phyloP scores from a whole-genome alignment of 1,140 invertebrate genomes.

The Drosophila mauritiana region DNA sequence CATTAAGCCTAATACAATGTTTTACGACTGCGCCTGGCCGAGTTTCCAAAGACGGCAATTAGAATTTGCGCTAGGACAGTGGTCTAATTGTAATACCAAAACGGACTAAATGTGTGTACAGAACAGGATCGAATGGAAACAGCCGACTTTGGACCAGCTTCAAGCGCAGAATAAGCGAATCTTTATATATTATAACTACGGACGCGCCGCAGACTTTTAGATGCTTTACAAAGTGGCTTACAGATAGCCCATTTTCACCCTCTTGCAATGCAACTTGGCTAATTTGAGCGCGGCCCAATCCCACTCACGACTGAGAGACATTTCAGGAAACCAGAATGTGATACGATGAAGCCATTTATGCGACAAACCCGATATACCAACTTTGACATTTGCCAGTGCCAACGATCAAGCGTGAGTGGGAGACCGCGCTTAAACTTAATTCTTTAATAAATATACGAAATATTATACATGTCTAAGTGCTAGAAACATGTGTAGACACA shows the following conservation, averaged over 20 bases:
- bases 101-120: conserved; percentile 5
- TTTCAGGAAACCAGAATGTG: conserved; percentile 48
- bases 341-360: conserved; percentile 12
- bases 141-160: conserved; percentile 25
- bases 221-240: conserved; percentile 47
- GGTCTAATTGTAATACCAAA: conserved; percentile 16
- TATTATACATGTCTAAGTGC: conserved; percentile 78
- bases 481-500: conserved; percentile 72
- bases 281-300: conserved; percentile 8
- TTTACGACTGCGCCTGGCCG: conserved; percentile 17
- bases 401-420: conserved; percentile 21
- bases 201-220: conserved; percentile 45
- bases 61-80: conserved; percentile 4
- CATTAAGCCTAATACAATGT: conserved; percentile 51
- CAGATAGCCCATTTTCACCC: conserved; percentile 21
- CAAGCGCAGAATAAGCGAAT: conserved; percentile 33
- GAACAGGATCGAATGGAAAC: conserved; percentile 3
- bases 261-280: conserved; percentile 34
- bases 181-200: conserved; percentile 41
- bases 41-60: conserved; percentile 23
- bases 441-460: conserved; percentile 65
- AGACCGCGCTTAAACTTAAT: conserved; percentile 52
- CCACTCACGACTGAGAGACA: conserved; percentile 20
- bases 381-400: conserved; percentile 30
- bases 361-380: conserved; percentile 18